A percentile compares a stretch with the other conserved stretches of the same genome.
Evolutionary conservation across 2,113 vertebrate species (phyloP).

Genomic region (Catharus minimus): DNA sequence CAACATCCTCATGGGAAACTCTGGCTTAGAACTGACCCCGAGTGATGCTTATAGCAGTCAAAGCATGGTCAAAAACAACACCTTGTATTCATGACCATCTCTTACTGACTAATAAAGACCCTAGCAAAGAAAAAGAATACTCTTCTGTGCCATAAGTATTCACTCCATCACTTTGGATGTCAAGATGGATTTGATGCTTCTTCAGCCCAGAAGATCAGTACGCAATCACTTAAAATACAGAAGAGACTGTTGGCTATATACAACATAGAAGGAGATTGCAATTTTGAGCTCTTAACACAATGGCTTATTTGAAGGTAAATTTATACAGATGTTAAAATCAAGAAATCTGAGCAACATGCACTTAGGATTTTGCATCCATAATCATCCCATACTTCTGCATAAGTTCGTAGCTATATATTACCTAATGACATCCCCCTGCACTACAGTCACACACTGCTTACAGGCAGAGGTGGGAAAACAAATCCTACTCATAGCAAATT

Average conservation of each 20-base stretch:
- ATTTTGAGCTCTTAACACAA: not conserved
- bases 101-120: not conserved
- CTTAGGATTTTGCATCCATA: not conserved
- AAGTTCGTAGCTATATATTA: not conserved
- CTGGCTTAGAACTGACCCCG: not conserved
- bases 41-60: not conserved
- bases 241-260: not conserved
- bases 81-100: not conserved
- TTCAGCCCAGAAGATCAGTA: not conserved
- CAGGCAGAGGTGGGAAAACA: not conserved
- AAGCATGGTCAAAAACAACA: not conserved
- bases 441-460: not conserved
- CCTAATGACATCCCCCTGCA: not conserved
- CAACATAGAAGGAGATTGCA: not conserved
- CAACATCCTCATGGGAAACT: not conserved
- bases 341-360: not conserved
- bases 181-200: not conserved
- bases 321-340: not conserved
- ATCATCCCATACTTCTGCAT: not conserved
- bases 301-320: not conserved
- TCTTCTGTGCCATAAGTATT: not conserved
- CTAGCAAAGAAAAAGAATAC: not conserved
- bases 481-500: not conserved
- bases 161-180: not conserved
- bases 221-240: not conserved